Evolutionary conservation across 2,113 vertebrate genomes (phyloP), one percentile per base, ranked within the genome.

Genomic region (Dicentrarchus labrax): DNA sequence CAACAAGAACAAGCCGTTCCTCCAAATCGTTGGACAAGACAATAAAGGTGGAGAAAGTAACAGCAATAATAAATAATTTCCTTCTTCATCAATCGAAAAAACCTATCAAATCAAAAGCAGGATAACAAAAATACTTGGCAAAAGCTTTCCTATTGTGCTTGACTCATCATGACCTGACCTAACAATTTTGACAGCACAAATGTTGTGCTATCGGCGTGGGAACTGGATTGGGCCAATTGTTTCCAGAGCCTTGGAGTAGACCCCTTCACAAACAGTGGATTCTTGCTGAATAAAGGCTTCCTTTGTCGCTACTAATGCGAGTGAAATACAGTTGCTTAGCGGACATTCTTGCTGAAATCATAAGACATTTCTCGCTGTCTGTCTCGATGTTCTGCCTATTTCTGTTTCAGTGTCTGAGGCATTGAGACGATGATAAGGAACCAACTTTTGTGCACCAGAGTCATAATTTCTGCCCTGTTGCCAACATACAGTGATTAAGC

Each of bases 261-360:
- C 91, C 94, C 92, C 93, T 80, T 9, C 94, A 93, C 94, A 94
- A 95, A 95, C 90, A 89, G 75, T 80, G 77, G 81, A 89, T 95
- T 96, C 94, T 94, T 91, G 5, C 38, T 84, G 93, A 96, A 98
- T 96, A 97, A 97, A 96, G 95, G 90, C 91, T 78, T 88, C 95
- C 91, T 97, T 97, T 98, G 96, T 97, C 38, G 80, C 82, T 4
- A 85, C 94, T 97, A 96, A 96, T 96, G 96, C 90, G 94, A 95
- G 94, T 94, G 94, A 90, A 95, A 96, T 96, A 97, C 96, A 97
- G 96, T 97, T 96, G 95, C 94, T 96, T 95, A 94, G 94, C 93
- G 94, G 95, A 96, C 96, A 95, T 97, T 97, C 95, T 96, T 97
- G 95, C 95, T 95, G 96, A 96, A 94, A 96, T 96, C 96, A 96